phyloP scores from a whole-genome alignment of 2,888 invertebrate species.

The Drosophila paramelanica region DNA sequence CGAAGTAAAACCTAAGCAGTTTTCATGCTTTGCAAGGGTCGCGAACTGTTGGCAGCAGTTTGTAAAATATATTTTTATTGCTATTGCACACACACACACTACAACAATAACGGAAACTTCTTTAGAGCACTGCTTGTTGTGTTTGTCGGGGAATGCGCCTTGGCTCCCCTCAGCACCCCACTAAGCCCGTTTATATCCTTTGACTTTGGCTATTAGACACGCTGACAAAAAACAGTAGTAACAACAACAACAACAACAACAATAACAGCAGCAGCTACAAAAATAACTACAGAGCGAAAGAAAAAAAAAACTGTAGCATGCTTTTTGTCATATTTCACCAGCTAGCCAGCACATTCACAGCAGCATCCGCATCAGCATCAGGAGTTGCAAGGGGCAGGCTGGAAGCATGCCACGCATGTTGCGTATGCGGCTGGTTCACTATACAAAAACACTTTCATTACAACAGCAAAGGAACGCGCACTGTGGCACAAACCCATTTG shows the following conservation, averaged over 20 bases:
- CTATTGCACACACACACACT: conserved; percentile 69
- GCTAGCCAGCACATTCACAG: conserved; percentile 39
- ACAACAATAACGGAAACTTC: conserved; percentile 44
- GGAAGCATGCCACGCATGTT: conserved; percentile 71
- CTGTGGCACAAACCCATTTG: conserved; percentile 30
- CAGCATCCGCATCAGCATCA: conserved; percentile 41
- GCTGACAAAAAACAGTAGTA: conserved; percentile 66
- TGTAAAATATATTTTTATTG: conserved; percentile 82
- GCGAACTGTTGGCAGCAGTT: conserved; percentile 73
- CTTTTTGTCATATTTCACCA: conserved; percentile 80
- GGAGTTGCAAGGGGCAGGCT: conserved; percentile 21
- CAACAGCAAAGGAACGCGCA: conserved; percentile 43
- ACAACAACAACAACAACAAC: conserved; percentile 16
- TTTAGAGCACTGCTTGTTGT: conserved; percentile 23
- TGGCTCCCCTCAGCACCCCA: not conserved
- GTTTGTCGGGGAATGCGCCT: conserved; percentile 34
- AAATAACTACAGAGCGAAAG: conserved; percentile 27
- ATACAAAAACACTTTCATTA: conserved; percentile 80
- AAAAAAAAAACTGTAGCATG: conserved; percentile 66
- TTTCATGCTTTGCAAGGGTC: conserved; percentile 64
- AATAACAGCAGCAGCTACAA: conserved; percentile 26
- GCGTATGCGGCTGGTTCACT: conserved; percentile 69
- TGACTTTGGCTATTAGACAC: conserved; percentile 77
- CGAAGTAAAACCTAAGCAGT: conserved; percentile 73
- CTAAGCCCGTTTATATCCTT: conserved; percentile 45